A percentile compares a stretch with the other conserved stretches of the same genome.
Evolutionary conservation across 2,888 invertebrate genomes (phyloP).

Genomic region (Conomelus anceps): DNA sequence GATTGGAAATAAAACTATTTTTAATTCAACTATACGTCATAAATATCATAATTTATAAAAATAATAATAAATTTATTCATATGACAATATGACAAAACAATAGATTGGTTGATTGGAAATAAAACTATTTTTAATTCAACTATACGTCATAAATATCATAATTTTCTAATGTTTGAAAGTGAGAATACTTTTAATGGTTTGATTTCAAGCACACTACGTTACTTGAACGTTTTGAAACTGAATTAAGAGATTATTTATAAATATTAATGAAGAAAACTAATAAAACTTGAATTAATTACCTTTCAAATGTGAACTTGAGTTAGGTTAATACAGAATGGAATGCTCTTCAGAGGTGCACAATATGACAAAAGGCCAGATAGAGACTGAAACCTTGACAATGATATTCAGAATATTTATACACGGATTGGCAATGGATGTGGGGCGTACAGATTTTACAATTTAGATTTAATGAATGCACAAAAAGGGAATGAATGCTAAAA

Average conservation of each 20-base stretch:
- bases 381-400: not conserved
- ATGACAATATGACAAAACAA: too few relatives aligned
- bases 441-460: not conserved
- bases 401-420: not conserved
- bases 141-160: too few relatives aligned
- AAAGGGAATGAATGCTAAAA: not conserved
- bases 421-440: not conserved
- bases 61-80: too few relatives aligned
- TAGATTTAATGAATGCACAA: not conserved
- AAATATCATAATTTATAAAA: too few relatives aligned
- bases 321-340: not conserved
- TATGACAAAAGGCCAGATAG: not conserved
- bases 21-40: too few relatives aligned
- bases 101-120: too few relatives aligned
- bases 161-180: too few relatives aligned
- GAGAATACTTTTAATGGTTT: too few relatives aligned
- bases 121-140: too few relatives aligned
- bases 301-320: not conserved
- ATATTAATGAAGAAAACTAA: not conserved
- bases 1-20: too few relatives aligned
- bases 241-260: too few relatives aligned
- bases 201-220: not conserved
- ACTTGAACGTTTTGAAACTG: not conserved
- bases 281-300: not conserved
- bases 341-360: not conserved